Evolutionary conservation across 2,888 invertebrate species (phyloP).

Genomic region (Galerucella pusilla): DNA sequence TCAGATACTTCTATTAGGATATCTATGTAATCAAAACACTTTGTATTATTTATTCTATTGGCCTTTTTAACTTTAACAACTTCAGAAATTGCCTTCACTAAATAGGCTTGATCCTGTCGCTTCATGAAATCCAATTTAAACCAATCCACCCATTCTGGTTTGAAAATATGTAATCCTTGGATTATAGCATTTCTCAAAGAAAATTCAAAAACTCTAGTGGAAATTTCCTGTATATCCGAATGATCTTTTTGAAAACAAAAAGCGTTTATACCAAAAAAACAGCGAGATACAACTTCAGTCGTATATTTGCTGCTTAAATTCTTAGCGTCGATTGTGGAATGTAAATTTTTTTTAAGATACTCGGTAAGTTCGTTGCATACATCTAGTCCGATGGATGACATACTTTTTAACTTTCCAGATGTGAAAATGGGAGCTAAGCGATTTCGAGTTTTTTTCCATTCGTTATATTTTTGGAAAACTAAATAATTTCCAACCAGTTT

Average conservation of each 20-base stretch:
- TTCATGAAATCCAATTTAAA: slow-evolving; percentile 54
- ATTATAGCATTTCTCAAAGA: slow-evolving; percentile 50
- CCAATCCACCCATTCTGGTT: slow-evolving; percentile 47
- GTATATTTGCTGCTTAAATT: slow-evolving; percentile 61
- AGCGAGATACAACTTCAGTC: slow-evolving; percentile 64
- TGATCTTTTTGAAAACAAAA: slow-evolving; percentile 59
- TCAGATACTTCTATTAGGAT: slow-evolving; percentile 50
- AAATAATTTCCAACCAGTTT: slow-evolving; percentile 62
- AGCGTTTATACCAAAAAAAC: slow-evolving; percentile 65
- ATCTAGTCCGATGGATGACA: slow-evolving; percentile 65
- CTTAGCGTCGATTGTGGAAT: slow-evolving; percentile 53
- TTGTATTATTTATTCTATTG: slow-evolving; percentile 46
- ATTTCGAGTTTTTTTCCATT: slow-evolving; percentile 68
- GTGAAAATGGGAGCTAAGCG: slow-evolving; percentile 69
- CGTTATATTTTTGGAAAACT: slow-evolving; percentile 64
- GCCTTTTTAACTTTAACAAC: slow-evolving; percentile 51
- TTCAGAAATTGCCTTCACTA: slow-evolving; percentile 53
- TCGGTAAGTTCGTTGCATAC: slow-evolving; percentile 56
- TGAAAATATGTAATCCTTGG: slow-evolving; percentile 51
- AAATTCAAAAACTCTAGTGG: slow-evolving; percentile 57
- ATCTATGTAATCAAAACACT: slow-evolving; percentile 70
- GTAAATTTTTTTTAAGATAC: slow-evolving; percentile 36
- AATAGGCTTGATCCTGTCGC: slow-evolving; percentile 49
- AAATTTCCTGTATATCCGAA: slow-evolving; percentile 60
- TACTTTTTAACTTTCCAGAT: slow-evolving; percentile 68